Conservation (phyloP, 2,797 vertebrate genomes). For the Propithecus deckenii region DNA sequence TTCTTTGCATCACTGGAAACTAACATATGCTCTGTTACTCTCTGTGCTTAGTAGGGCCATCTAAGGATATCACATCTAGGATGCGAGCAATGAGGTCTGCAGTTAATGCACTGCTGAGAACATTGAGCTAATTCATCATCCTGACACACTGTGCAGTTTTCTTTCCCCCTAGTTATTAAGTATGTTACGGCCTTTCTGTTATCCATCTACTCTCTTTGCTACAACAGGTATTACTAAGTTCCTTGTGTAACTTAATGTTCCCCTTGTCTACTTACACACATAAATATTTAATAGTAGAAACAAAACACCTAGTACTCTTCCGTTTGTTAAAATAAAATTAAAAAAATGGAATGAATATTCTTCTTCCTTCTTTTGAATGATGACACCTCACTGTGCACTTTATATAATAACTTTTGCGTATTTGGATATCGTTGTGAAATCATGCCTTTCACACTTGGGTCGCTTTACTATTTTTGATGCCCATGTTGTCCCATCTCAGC, state of each 20-base stretch:
- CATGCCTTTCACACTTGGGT: background rate
- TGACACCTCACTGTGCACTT: background rate
- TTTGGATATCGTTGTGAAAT: background rate
- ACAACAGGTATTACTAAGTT: background rate
- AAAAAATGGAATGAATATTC: background rate
- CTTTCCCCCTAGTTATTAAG: background rate
- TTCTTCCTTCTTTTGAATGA: background rate
- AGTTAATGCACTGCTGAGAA: background rate
- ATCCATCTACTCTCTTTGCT: background rate
- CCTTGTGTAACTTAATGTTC: background rate
- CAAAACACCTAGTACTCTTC: background rate
- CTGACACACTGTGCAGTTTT: background rate
- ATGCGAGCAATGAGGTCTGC: background rate
- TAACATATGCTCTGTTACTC: background rate
- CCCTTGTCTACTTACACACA: background rate
- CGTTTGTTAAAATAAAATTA: background rate
- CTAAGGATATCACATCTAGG: background rate
- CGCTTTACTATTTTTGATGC: background rate
- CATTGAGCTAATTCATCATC: slow-evolving; percentile 1
- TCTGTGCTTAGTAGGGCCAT: background rate
- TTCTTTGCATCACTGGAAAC: background rate
- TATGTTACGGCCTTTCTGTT: background rate
- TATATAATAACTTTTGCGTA: background rate
- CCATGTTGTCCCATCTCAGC: background rate
- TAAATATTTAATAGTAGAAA: background rate